Percentiles rank a stretch among this genome's conserved stretches.
These are phyloP conservation scores for Smutsia temminckii DNA, from an alignment of 2,797 vertebrate genomes.

Conservation along the genomic window DNA sequence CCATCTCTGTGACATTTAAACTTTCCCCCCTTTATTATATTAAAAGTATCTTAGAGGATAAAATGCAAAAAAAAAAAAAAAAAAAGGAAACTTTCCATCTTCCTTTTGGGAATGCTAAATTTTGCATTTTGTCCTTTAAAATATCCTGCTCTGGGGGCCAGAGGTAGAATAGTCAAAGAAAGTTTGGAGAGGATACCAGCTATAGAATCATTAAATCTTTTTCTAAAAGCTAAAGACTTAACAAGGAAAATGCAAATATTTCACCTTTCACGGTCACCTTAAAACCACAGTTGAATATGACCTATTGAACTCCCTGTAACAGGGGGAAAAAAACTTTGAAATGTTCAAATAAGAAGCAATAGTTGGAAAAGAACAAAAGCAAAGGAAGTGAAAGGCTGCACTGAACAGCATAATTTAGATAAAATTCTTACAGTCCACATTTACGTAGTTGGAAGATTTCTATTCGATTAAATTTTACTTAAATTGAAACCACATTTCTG, in stretches of 20 bases:
- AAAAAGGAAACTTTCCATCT: slow-evolving; percentile 11
- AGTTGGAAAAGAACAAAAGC: slow-evolving; percentile 3
- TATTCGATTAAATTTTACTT: not conserved
- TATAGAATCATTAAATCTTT: slow-evolving; percentile 40
- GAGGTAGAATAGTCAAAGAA: not conserved
- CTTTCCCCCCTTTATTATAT: slow-evolving; percentile 1
- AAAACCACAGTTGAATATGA: slow-evolving; percentile 1
- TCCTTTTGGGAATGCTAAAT: slow-evolving; percentile 46
- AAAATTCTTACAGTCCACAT: not conserved
- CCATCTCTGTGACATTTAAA: slow-evolving; percentile 59
- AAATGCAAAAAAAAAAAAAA: not conserved
- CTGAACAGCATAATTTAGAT: not conserved
- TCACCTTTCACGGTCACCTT: slow-evolving; percentile 19
- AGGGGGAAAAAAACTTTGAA: not conserved
- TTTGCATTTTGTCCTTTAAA: slow-evolving; percentile 45
- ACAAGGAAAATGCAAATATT: slow-evolving; percentile 67
- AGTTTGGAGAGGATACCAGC: not conserved
- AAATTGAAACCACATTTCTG: not conserved
- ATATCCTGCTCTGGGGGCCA: not conserved
- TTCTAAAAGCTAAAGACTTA: slow-evolving; percentile 52
- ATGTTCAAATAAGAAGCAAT: slow-evolving; percentile 14
- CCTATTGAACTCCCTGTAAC: not conserved
- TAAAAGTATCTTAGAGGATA: slow-evolving; percentile 57
- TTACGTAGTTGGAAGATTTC: not conserved
- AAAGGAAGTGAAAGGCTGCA: not conserved